Conservation (phyloP, 2,888 invertebrate genomes). For the Idaea aversata region DNA sequence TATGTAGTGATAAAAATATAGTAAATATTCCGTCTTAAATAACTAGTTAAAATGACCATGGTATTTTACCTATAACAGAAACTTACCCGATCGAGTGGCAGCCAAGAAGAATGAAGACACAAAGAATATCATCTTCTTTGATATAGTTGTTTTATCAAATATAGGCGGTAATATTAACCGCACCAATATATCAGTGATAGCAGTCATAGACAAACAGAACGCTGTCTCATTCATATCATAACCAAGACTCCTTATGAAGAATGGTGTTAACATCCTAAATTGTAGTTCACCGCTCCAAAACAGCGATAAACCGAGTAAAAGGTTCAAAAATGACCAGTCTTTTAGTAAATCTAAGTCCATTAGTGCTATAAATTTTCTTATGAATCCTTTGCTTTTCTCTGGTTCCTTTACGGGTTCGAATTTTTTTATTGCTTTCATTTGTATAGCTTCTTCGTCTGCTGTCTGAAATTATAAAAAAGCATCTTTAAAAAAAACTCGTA, state of each 20-base stretch:
- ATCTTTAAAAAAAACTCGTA: too few species aligned
- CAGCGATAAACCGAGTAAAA: constrained; percentile 85
- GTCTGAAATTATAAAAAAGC: constrained; percentile 51
- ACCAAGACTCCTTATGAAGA: constrained; percentile 83
- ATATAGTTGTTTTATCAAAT: constrained; percentile 84
- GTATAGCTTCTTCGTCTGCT: constrained; percentile 69
- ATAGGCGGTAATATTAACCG: constrained; percentile 86
- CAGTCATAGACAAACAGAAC: constrained; percentile 86
- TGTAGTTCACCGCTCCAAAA: constrained; percentile 88
- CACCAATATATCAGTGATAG: constrained; percentile 87
- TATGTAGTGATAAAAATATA: constrained; percentile 7
- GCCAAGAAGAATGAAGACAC: constrained; percentile 86
- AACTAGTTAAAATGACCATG: neutral
- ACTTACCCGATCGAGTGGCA: constrained; percentile 86
- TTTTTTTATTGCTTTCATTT: constrained; percentile 73
- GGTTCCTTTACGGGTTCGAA: constrained; percentile 48
- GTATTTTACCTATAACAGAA: neutral
- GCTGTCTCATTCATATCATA: constrained; percentile 85
- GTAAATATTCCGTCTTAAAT: too few species aligned
- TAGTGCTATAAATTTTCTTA: constrained; percentile 80
- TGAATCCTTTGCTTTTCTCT: constrained; percentile 64
- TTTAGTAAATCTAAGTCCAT: constrained; percentile 87
- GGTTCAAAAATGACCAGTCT: constrained; percentile 86
- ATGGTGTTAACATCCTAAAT: constrained; percentile 86
- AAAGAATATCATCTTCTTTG: constrained; percentile 86